These are phyloP conservation scores for Papilio elwesi DNA, from an alignment of 2,888 invertebrate genomes.

Conservation along the genomic window DNA sequence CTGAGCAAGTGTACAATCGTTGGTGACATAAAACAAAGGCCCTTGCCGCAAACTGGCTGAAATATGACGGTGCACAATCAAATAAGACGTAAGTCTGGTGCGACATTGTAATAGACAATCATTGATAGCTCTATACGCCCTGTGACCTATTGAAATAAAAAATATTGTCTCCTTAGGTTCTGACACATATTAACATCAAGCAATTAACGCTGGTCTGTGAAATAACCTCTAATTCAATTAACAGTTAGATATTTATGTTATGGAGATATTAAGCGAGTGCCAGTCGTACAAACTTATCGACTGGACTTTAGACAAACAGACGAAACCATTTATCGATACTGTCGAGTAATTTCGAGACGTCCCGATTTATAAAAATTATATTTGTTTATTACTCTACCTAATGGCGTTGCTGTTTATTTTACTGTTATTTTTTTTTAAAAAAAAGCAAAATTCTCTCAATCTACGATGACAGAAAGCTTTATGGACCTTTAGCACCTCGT, in stretches of 20 bases:
- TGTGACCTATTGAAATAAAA: not conserved
- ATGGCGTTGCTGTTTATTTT: not conserved
- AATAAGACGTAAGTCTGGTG: no score
- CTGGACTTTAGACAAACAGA: not conserved
- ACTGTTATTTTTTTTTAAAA: not conserved
- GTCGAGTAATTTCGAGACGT: no score
- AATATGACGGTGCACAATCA: no score
- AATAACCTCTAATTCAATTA: not conserved
- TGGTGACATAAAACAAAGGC: no score
- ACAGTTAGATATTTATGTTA: not conserved
- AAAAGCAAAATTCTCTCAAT: no score
- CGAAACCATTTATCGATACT: no score
- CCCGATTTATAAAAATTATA: not conserved
- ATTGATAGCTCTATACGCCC: no score
- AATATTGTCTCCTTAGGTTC: not conserved
- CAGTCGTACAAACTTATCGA: not conserved
- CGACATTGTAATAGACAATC: no score
- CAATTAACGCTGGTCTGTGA: not conserved
- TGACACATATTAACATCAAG: not conserved
- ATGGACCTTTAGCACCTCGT: constrained; percentile 14
- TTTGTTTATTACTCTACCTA: not conserved
- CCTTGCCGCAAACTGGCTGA: no score
- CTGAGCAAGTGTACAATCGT: no score
- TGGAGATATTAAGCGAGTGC: not conserved
- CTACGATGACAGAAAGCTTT: not conserved